Evolutionary conservation across 2,888 invertebrate species (phyloP), one percentile per base, ranked within the genome.

Genomic region (Hirtodrosophila alboralis): DNA sequence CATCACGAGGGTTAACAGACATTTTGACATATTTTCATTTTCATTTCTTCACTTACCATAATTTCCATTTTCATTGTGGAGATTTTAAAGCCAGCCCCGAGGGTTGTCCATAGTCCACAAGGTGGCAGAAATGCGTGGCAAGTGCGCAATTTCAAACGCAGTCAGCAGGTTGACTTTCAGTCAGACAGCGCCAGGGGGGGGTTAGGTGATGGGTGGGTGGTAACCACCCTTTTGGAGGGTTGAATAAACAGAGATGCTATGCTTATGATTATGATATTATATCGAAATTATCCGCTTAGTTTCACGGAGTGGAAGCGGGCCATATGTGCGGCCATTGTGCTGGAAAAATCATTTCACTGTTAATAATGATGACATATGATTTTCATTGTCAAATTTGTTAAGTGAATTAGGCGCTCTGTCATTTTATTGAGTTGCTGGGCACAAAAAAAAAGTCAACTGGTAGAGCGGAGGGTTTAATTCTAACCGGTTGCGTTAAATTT

Each of bases 341-440:
- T 74, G 87, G 78, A 86, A 84, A 87, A 89, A 81, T 89, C 90
- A 89, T 89, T 88, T 88, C 73, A 86, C 87, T 89, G 89, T 89
- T 89, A 89, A 89, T 89, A 89, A 89, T 89, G 88, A 89, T 90
- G 89, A 90, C 89, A 89, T 89, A 89, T 89, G 89, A 89, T 90
- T 89, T 88, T 75, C 89, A 87, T 88, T 89, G 89, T 88, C 80
- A 86, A 81, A 79, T 71, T 81, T 83, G 59, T 77, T 87, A 86
- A 89, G 88, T 89, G 88, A 88, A 86, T 88, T 79, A 73, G 76
- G 43, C 80, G 83, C 79, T 85, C 84, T 85, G 72, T 81, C 86
- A 86, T 83, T 88, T 78, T 71, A 67, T 40, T 73, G 75, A 72
- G 64, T 73, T 48, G 53, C 67, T 30, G 57, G 49, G 54, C 54